A percentile compares a stretch with the other conserved stretches of the same genome.
phyloP scores from a whole-genome alignment of 2,797 vertebrate genomes.

The Danio kyathit region DNA sequence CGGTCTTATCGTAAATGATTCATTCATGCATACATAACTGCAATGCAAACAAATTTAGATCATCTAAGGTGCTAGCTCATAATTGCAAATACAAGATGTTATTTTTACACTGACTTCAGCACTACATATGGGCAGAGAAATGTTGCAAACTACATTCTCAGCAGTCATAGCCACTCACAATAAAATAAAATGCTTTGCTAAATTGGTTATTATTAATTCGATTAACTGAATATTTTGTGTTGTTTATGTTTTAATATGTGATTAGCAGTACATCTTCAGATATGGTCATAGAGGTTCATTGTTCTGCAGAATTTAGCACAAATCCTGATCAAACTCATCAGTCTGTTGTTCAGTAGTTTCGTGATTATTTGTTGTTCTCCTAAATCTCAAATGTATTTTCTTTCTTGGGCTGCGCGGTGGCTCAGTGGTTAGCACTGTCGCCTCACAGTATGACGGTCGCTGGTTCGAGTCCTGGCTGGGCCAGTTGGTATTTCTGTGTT shows the following conservation, averaged over 20 bases:
- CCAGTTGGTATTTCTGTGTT: no score
- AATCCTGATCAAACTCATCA: not conserved
- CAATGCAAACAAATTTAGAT: not conserved
- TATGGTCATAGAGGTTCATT: not conserved
- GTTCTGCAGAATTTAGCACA: not conserved
- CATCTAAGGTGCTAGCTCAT: not conserved
- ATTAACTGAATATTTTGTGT: not conserved
- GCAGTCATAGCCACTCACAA: not conserved
- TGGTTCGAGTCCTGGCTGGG: no score
- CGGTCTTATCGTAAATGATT: slow-evolving; percentile 6
- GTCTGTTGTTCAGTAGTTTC: no score
- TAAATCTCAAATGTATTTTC: not conserved
- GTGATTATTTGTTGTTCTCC: not conserved
- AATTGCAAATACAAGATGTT: not conserved
- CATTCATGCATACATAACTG: not conserved
- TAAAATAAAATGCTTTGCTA: not conserved
- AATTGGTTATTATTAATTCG: not conserved
- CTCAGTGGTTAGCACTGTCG: no score
- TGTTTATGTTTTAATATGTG: not conserved
- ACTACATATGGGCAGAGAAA: not conserved
- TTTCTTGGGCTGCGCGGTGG: no score
- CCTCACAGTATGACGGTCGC: no score
- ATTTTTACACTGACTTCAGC: not conserved
- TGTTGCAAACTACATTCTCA: not conserved
- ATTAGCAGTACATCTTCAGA: not conserved